These are phyloP conservation scores for Ursus arctos DNA, from an alignment of 2,113 vertebrate genomes.

Conservation along the genomic window DNA sequence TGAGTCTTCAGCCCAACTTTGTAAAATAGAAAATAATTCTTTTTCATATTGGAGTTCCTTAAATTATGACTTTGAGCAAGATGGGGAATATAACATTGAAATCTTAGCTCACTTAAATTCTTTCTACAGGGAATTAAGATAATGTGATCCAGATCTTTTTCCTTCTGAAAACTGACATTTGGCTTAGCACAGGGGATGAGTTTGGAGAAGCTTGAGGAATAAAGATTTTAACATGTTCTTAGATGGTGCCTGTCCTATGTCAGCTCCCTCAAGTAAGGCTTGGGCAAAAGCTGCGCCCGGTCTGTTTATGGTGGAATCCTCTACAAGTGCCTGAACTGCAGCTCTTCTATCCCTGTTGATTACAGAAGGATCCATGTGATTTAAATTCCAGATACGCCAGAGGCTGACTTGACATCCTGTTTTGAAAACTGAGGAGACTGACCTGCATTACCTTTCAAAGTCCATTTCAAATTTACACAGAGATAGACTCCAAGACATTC, in stretches of 20 bases:
- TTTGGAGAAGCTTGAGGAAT: background rate
- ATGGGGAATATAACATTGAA: background rate
- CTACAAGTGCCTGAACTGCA: too few relatives aligned
- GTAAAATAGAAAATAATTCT: background rate
- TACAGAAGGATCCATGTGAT: background rate
- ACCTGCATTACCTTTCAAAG: background rate
- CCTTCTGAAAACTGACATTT: background rate
- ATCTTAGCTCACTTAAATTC: background rate
- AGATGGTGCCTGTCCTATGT: background rate
- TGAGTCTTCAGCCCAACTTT: background rate
- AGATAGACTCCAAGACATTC: background rate
- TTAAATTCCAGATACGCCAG: background rate
- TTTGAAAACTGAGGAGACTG: background rate
- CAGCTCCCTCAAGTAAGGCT: background rate
- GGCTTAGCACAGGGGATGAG: background rate
- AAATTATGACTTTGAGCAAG: background rate
- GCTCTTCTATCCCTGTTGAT: background rate
- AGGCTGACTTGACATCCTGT: background rate
- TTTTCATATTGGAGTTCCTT: background rate
- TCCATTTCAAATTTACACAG: background rate
- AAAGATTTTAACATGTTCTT: background rate
- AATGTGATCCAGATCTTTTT: background rate
- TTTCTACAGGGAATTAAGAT: background rate
- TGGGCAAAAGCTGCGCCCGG: accelerated
- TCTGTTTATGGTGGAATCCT: background rate